phyloP scores from a whole-genome alignment of 2,888 invertebrate genomes.

The Prosapia bicincta region DNA sequence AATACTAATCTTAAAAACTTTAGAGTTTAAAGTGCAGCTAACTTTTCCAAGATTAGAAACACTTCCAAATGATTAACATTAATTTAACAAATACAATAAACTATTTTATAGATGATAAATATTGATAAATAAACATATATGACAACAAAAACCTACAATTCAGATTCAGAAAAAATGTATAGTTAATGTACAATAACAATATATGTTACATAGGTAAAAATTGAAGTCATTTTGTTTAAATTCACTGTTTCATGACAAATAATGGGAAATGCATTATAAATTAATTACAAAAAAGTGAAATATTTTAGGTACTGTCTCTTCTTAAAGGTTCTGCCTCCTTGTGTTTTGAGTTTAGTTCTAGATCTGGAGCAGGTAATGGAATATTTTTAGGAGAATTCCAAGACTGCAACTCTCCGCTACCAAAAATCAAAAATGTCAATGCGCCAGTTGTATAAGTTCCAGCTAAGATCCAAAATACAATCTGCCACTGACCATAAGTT shows the following conservation, averaged over 20 bases:
- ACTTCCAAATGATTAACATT: not conserved
- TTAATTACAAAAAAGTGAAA: not conserved
- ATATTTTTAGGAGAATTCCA: slow-evolving; percentile 47
- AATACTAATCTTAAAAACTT: too few relatives aligned
- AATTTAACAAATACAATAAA: not conserved
- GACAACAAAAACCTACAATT: not conserved
- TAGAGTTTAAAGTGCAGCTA: too few relatives aligned
- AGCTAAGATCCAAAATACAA: slow-evolving; percentile 76
- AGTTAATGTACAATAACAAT: not conserved
- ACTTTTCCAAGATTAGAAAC: not conserved
- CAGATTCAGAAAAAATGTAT: not conserved
- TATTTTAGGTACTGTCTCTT: slow-evolving; percentile 14
- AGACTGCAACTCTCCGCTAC: slow-evolving; percentile 61
- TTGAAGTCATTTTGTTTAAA: not conserved
- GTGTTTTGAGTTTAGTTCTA: slow-evolving; percentile 11
- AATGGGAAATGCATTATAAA: not conserved
- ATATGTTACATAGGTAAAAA: not conserved
- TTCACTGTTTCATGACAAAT: not conserved
- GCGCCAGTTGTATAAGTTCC: slow-evolving; percentile 67
- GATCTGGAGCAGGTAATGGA: not conserved
- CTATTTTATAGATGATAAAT: not conserved
- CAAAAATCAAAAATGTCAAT: slow-evolving; percentile 58
- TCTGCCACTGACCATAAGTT: slow-evolving; percentile 73
- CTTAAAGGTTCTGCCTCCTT: slow-evolving; percentile 18
- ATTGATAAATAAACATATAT: not conserved